phyloP scores from a whole-genome alignment of 2,113 vertebrate genomes.

The Mesocricetus auratus region DNA sequence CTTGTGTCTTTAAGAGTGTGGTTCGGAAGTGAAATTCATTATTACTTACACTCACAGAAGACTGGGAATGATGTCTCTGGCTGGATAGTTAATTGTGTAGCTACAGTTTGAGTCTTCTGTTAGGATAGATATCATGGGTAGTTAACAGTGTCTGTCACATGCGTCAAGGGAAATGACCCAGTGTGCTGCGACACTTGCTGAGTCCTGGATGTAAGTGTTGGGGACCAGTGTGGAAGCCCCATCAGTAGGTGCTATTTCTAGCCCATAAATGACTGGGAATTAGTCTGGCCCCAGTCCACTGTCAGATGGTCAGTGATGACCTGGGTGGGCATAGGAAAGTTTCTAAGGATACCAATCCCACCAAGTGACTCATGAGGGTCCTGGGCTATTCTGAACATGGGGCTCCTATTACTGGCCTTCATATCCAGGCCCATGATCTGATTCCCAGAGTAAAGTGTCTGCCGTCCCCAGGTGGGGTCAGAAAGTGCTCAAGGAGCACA shows the following conservation, averaged over 20 bases:
- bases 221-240: background rate
- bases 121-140: background rate
- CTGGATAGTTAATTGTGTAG: background rate
- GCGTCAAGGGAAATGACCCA: background rate
- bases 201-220: background rate
- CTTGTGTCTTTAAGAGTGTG: background rate
- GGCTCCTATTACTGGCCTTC: background rate
- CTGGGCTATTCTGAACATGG: background rate
- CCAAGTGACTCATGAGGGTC: background rate
- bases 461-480: conserved; percentile 92
- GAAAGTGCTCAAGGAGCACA: conserved; percentile 95
- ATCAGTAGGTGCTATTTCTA: background rate
- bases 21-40: background rate
- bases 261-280: background rate
- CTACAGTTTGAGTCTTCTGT: background rate
- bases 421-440: background rate
- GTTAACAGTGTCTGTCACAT: background rate
- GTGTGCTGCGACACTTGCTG: background rate
- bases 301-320: background rate
- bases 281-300: background rate
- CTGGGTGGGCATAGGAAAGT: background rate
- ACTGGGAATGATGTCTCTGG: background rate
- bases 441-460: background rate
- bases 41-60: background rate
- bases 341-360: background rate